Conservation (phyloP, 1,140 invertebrate genomes). For the Lordiphosa clarofinis region DNA sequence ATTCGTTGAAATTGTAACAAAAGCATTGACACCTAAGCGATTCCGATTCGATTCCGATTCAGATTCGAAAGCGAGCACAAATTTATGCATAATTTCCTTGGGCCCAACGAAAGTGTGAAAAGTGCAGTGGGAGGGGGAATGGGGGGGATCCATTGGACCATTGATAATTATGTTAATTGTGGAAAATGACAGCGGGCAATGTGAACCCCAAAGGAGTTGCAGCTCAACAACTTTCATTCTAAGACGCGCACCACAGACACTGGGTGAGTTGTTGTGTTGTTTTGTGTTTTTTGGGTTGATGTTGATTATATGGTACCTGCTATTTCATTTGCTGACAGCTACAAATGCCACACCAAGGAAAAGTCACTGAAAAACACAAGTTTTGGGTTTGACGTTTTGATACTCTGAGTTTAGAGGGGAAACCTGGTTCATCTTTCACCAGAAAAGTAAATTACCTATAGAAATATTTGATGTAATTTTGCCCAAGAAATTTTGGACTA, state of each 20-base stretch:
- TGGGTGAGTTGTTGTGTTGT: slow-evolving; percentile 42
- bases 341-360: slow-evolving; percentile 22
- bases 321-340: slow-evolving; percentile 59
- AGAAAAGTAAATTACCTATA: too few relatives aligned
- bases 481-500: too few relatives aligned
- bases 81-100: slow-evolving; percentile 71
- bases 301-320: slow-evolving; percentile 66
- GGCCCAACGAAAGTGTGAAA: slow-evolving; percentile 50
- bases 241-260: slow-evolving; percentile 42
- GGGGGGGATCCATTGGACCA: slow-evolving; percentile 20
- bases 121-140: slow-evolving; percentile 50
- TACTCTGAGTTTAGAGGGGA: slow-evolving; percentile 1
- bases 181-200: slow-evolving; percentile 21
- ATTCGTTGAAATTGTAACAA: slow-evolving; percentile 56
- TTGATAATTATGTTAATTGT: slow-evolving; percentile 75
- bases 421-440: too few relatives aligned
- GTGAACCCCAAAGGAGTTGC: slow-evolving; percentile 15
- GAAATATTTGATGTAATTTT: too few relatives aligned
- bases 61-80: slow-evolving; percentile 70
- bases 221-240: slow-evolving; percentile 62
- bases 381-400: not conserved
- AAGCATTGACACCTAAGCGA: slow-evolving; percentile 46
- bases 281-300: slow-evolving; percentile 52
- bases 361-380: not conserved
- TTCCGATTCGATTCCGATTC: too few relatives aligned